These are phyloP conservation scores for Metellina segmentata DNA, from an alignment of 2,888 invertebrate species.

Conservation along the genomic window DNA sequence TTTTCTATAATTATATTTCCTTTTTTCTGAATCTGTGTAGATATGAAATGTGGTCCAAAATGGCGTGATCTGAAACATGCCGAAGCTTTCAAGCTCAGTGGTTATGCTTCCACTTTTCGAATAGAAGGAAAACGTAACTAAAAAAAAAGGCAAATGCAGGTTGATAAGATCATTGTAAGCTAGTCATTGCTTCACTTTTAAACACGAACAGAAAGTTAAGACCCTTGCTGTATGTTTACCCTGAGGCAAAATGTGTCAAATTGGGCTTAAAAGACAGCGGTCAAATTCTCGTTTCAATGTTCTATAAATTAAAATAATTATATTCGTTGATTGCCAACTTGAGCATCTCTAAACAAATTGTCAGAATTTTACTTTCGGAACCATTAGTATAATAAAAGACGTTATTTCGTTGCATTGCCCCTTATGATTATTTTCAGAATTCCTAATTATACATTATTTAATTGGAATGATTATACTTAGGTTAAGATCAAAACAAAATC, in stretches of 20 bases:
- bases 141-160: constrained; percentile 43
- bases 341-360: background rate
- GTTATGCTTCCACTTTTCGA: constrained; percentile 25
- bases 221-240: constrained; percentile 6
- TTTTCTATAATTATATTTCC: too few relatives aligned
- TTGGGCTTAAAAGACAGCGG: background rate
- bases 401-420: too few relatives aligned
- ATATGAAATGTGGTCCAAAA: background rate
- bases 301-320: background rate
- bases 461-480: too few relatives aligned
- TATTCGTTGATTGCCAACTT: too few relatives aligned
- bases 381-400: too few relatives aligned
- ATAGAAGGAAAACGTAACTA: constrained; percentile 4
- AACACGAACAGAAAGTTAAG: constrained; percentile 39
- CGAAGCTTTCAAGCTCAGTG: background rate
- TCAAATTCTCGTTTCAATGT: background rate
- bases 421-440: too few relatives aligned
- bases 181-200: constrained; percentile 54
- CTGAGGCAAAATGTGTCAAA: background rate
- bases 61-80: background rate
- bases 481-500: too few relatives aligned
- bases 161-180: constrained; percentile 54
- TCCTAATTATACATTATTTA: too few relatives aligned
- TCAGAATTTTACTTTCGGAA: background rate
- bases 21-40: too few relatives aligned